These are phyloP conservation scores for Torymus texanus DNA, from an alignment of 2,888 invertebrate species.

Conservation along the genomic window DNA sequence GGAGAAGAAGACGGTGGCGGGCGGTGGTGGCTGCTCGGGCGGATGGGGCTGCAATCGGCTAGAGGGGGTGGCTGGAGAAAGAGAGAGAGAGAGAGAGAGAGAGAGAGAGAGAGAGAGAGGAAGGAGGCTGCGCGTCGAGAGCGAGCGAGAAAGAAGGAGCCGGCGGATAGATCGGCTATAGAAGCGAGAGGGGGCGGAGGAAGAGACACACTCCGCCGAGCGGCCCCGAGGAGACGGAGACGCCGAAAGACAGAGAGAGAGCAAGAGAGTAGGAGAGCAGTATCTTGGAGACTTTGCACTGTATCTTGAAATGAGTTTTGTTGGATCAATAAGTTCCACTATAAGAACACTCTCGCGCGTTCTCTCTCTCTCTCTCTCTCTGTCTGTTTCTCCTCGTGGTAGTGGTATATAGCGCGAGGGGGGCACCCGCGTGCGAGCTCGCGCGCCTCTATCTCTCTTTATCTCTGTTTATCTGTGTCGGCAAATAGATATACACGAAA, in stretches of 20 bases:
- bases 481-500: slow-evolving; percentile 74
- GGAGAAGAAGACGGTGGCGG: slow-evolving; percentile 60
- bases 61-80: slow-evolving; percentile 61
- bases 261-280: slow-evolving; percentile 70
- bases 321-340: slow-evolving; percentile 76
- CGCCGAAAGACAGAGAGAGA: slow-evolving; percentile 62
- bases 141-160: slow-evolving; percentile 56
- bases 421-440: slow-evolving; percentile 48
- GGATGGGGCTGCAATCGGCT: slow-evolving; percentile 64
- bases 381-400: not conserved
- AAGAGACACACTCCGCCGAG: slow-evolving; percentile 36
- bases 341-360: slow-evolving; percentile 74
- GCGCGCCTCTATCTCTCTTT: slow-evolving; percentile 63
- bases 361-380: slow-evolving; percentile 56
- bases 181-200: slow-evolving; percentile 54
- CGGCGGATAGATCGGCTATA: slow-evolving; percentile 58
- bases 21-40: slow-evolving; percentile 61
- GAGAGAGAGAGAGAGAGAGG: slow-evolving; percentile 46
- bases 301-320: slow-evolving; percentile 76
- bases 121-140: not conserved
- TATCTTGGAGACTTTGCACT: slow-evolving; percentile 76
- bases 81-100: slow-evolving; percentile 39
- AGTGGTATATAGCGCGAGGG: slow-evolving; percentile 3
- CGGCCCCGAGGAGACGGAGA: slow-evolving; percentile 52
- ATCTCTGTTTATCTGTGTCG: slow-evolving; percentile 73